Conservation (phyloP, 2,113 vertebrate species). For the Ictidomys tridecemlineatus region DNA sequence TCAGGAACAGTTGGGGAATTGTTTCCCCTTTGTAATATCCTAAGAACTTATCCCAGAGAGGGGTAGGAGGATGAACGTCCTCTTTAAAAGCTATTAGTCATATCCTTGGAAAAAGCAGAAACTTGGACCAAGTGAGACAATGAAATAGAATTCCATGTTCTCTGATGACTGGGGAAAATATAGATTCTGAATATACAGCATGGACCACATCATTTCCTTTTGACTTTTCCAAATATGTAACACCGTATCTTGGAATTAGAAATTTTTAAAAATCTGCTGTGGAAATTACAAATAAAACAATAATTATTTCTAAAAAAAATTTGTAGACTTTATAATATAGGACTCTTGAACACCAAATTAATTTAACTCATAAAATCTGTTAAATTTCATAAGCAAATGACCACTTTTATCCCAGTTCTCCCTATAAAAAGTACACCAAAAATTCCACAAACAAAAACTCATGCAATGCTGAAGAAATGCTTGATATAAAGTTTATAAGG, state of each 20-base stretch:
- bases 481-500: neutral
- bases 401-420: neutral
- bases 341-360: neutral
- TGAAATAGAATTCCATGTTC: neutral
- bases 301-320: neutral
- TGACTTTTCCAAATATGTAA: neutral
- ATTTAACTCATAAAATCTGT: slow-evolving; percentile 32
- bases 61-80: slow-evolving; percentile 62
- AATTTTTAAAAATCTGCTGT: neutral
- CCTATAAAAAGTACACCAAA: neutral
- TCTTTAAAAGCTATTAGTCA: slow-evolving; percentile 66
- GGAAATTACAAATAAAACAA: slow-evolving; percentile 18
- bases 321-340: neutral
- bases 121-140: neutral
- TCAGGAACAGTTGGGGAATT: slow-evolving; percentile 50
- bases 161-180: slow-evolving; percentile 2
- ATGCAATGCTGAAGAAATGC: neutral
- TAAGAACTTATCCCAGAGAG: slow-evolving; percentile 53
- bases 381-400: slow-evolving; percentile 22
- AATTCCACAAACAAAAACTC: neutral
- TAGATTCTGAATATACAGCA: neutral
- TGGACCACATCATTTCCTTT: neutral
- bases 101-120: slow-evolving; percentile 47
- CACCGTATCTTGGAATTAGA: neutral
- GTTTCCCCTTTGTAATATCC: slow-evolving; percentile 45